phyloP scores from a whole-genome alignment of 2,888 invertebrate species.

The Nasonia oneida region DNA sequence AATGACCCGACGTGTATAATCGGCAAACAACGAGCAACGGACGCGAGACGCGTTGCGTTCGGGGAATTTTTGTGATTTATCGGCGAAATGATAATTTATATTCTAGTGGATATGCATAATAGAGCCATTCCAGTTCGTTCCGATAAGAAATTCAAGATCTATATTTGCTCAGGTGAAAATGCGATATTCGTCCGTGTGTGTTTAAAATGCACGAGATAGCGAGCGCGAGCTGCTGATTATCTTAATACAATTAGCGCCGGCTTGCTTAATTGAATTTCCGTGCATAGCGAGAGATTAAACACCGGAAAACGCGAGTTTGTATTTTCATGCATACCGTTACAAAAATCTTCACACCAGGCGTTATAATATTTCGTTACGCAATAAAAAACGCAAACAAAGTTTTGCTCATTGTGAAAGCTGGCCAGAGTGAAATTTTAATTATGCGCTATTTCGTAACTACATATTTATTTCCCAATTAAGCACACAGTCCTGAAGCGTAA shows the following conservation, averaged over 20 bases:
- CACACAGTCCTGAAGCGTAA: neutral
- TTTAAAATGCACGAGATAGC: constrained; percentile 25
- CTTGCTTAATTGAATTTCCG: constrained; percentile 39
- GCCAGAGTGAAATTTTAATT: neutral
- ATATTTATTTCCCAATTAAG: neutral
- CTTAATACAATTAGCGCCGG: constrained; percentile 18
- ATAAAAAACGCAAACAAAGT: neutral
- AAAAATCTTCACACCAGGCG: neutral
- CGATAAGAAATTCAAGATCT: constrained; percentile 7
- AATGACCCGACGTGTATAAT: constrained; percentile 16
- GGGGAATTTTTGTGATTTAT: constrained; percentile 3
- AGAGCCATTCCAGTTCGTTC: neutral
- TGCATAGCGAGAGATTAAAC: neutral
- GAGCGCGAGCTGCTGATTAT: constrained; percentile 2
- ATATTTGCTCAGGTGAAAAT: neutral
- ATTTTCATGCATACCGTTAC: neutral
- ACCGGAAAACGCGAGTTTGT: constrained; percentile 27
- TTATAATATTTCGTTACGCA: neutral
- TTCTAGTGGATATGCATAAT: neutral
- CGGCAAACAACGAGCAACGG: neutral
- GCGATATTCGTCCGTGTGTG: neutral
- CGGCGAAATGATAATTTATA: neutral
- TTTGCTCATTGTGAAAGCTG: neutral
- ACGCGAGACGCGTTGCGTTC: neutral
- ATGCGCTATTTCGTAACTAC: constrained; percentile 6